Evolutionary conservation across 1,140 invertebrate species (phyloP).

Genomic region (Drosophila kepulauana): DNA sequence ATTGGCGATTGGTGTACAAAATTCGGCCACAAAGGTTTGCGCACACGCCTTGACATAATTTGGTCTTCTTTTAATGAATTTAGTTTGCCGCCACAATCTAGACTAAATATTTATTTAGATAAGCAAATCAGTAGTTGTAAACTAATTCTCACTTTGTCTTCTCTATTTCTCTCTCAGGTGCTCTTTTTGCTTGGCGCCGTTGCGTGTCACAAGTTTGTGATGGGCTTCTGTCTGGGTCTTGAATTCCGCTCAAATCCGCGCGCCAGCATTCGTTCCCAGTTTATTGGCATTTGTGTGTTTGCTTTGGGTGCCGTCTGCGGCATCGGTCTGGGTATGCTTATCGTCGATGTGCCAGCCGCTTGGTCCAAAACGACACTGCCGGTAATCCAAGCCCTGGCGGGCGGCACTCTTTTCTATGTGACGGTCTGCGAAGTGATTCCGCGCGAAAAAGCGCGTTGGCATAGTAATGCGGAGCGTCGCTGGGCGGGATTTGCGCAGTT

Average conservation of each 20-base stretch:
- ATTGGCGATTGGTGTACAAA: slow-evolving; percentile 92
- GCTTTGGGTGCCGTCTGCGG: slow-evolving; percentile 89
- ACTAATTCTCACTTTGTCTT: slow-evolving; percentile 42
- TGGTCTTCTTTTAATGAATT: slow-evolving; percentile 4
- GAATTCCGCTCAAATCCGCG: slow-evolving; percentile 87
- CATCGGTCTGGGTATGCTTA: slow-evolving; percentile 88
- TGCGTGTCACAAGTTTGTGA: slow-evolving; percentile 91
- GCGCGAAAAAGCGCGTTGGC: slow-evolving; percentile 90
- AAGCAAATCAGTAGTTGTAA: slow-evolving; percentile 52
- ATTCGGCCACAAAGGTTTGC: slow-evolving; percentile 87
- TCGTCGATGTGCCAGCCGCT: slow-evolving; percentile 85
- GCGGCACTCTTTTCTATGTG: slow-evolving; percentile 96
- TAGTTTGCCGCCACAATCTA: slow-evolving; percentile 46
- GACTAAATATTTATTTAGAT: slow-evolving; percentile 68
- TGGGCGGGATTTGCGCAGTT: slow-evolving; percentile 88
- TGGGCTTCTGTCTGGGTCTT: slow-evolving; percentile 91
- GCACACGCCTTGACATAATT: slow-evolving; percentile 62
- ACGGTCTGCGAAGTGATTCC: slow-evolving; percentile 96
- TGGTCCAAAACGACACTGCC: slow-evolving; percentile 86
- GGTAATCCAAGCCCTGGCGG: slow-evolving; percentile 91
- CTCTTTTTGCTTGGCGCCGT: slow-evolving; percentile 90
- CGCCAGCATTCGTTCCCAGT: slow-evolving; percentile 85
- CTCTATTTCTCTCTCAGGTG: slow-evolving; percentile 85
- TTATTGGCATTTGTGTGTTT: slow-evolving; percentile 88
- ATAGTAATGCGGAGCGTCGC: slow-evolving; percentile 85